Percentiles rank a stretch among this genome's conserved stretches.
Evolutionary conservation across 2,888 invertebrate genomes (phyloP).

Genomic region (Ceriagrion tenellum): DNA sequence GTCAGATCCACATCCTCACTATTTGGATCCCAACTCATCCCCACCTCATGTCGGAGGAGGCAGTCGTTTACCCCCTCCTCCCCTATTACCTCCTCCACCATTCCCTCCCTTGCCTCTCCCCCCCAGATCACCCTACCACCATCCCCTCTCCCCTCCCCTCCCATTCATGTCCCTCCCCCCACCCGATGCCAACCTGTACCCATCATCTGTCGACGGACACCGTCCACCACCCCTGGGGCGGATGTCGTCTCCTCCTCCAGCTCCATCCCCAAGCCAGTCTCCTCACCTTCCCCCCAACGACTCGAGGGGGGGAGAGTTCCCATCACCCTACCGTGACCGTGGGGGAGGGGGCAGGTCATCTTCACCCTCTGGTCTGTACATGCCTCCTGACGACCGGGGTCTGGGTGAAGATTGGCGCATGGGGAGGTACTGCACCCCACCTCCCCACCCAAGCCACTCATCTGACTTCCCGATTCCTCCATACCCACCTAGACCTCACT

Average conservation of each 20-base stretch:
- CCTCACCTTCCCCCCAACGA: slow-evolving; percentile 46
- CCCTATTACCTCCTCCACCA: slow-evolving; percentile 1
- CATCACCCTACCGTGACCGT: slow-evolving; percentile 52
- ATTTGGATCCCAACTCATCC: slow-evolving; percentile 48
- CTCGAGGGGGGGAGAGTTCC: slow-evolving; percentile 23
- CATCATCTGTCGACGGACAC: slow-evolving; percentile 72
- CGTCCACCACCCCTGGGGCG: slow-evolving; percentile 76
- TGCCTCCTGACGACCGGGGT: slow-evolving; percentile 55
- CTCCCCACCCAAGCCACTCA: slow-evolving; percentile 37
- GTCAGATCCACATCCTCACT: slow-evolving; percentile 24
- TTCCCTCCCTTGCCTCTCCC: slow-evolving; percentile 42
- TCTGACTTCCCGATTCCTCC: slow-evolving; percentile 43
- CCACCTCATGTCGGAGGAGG: slow-evolving; percentile 37
- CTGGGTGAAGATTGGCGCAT: slow-evolving; percentile 39
- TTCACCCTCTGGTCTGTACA: slow-evolving; percentile 27
- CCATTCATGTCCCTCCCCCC: slow-evolving; percentile 42
- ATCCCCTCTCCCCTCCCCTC: slow-evolving; percentile 41
- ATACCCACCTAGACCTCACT: slow-evolving; percentile 40
- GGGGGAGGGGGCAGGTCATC: slow-evolving; percentile 39
- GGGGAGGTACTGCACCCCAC: slow-evolving; percentile 50
- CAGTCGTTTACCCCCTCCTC: slow-evolving; percentile 30
- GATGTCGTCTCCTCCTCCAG: slow-evolving; percentile 75
- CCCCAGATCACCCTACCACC: slow-evolving; percentile 44
- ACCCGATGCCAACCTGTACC: neutral
- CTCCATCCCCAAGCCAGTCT: slow-evolving; percentile 75